Base-by-base conservation (phyloP, 2,888 invertebrate species). In the Nasonia oneida region DNA sequence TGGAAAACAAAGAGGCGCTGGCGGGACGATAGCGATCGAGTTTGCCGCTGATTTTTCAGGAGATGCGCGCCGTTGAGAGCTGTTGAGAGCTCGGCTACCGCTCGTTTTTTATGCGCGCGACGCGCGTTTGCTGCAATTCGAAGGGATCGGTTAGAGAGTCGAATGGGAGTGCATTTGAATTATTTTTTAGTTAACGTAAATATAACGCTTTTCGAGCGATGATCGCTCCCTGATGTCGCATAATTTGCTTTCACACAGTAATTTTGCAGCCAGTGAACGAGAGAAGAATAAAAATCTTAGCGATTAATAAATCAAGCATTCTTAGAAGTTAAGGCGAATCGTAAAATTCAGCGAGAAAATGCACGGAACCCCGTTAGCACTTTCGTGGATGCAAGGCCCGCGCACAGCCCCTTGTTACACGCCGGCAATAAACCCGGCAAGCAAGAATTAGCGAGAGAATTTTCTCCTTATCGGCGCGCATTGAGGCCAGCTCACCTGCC, bases 401-500 rank as follows among this genome's bases (percentile, higher is more conserved):
- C 3, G 3, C 57, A 18, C 5, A 57, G 57, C 57, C 57, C 1
- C 57, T 61, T n/a, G n/a, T 8, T 1, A 12, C 12, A 12, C 2
- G 2, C 47, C 47, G 47, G 64, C 64, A 64, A 29, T 64, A 64
- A 64, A 64, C 29, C 64, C 15, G 3, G 18, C 14, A 53, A 14
- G 29, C 29, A 29, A 29, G 37, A 70, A 33, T 70, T 18, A 37
- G 18, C 67, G 18, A 53, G 37, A 37, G 6, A 37, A 42, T 42
- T 42, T 71, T n/a, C 71, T 37, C n/a, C 14, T 10, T 42, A 39
- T 37, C 39, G 71, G 8, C 39, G 5, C 37, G 5, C 42, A 10
- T 71, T n/a, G 39, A 15, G n/a, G 37, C 39, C 74, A 74, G 64
- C 37, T 86, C 83, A 83, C 83, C 86, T 71, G 83, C 80, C 64